phyloP scores from a whole-genome alignment of 1,140 invertebrate genomes.

The Conus ventricosus region DNA sequence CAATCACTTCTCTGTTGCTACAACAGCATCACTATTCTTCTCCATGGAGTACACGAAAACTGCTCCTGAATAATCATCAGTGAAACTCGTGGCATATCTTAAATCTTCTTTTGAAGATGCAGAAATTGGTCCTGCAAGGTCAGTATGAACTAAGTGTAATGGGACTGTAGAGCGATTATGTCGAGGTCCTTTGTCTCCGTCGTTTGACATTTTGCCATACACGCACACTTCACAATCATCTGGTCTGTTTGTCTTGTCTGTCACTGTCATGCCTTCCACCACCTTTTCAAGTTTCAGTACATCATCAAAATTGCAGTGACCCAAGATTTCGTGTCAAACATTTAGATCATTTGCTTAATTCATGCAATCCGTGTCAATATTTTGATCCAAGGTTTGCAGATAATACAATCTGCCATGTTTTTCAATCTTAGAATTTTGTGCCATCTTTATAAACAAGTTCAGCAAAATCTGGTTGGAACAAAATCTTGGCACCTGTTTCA shows the following conservation, averaged over 20 bases:
- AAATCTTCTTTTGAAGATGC: slow-evolving; percentile 36
- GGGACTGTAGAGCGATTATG: neutral
- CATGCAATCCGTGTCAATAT: neutral
- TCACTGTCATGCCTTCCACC: slow-evolving; percentile 16
- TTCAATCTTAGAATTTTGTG: neutral
- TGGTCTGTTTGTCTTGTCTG: neutral
- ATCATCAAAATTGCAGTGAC: slow-evolving; percentile 24
- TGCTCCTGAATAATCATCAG: slow-evolving; percentile 39
- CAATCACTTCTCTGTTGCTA: slow-evolving; percentile 24
- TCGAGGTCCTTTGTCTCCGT: neutral
- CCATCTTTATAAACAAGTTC: no score
- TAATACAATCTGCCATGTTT: neutral
- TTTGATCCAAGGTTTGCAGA: neutral
- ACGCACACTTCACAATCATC: neutral
- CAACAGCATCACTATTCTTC: slow-evolving; percentile 35
- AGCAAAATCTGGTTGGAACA: no score
- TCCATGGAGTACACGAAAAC: slow-evolving; percentile 42
- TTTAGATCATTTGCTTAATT: no score
- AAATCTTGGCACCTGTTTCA: no score
- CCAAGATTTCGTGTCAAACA: neutral
- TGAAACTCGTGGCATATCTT: slow-evolving; percentile 39
- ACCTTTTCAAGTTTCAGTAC: slow-evolving; percentile 9
- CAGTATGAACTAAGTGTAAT: slow-evolving; percentile 37
- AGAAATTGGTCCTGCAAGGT: slow-evolving; percentile 36
- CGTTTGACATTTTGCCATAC: slow-evolving; percentile 20